These are phyloP conservation scores for Papilio machaon DNA, from an alignment of 1,140 invertebrate species.

Conservation along the genomic window DNA sequence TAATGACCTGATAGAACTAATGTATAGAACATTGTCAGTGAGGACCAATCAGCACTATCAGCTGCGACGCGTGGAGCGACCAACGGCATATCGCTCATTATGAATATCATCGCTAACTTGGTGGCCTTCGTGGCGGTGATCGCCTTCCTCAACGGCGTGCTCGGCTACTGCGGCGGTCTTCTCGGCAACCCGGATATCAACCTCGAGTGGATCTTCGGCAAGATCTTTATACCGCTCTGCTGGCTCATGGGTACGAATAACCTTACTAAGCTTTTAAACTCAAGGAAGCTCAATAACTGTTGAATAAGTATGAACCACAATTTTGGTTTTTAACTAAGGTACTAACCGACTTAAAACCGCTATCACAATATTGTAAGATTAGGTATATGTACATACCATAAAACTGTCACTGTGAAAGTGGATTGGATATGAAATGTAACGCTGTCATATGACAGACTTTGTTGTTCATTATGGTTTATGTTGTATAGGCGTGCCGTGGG, in stretches of 20 bases:
- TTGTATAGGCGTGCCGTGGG: conserved; percentile 87
- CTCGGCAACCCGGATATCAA: conserved; percentile 84
- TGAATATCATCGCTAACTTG: conserved; percentile 95
- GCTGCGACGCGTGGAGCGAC: conserved; percentile 94
- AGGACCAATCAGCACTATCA: conserved; percentile 92
- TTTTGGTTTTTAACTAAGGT: not conserved
- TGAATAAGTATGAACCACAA: not conserved
- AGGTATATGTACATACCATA: too few species aligned
- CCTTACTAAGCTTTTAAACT: not conserved
- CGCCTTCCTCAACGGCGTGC: conserved; percentile 90
- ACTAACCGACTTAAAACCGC: too few species aligned
- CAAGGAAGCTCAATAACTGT: too few species aligned
- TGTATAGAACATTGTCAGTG: conserved; percentile 79
- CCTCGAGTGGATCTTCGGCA: conserved; percentile 90
- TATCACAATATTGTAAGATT: too few species aligned
- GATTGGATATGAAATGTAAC: not conserved
- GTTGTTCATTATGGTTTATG: not conserved
- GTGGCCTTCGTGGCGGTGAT: conserved; percentile 95
- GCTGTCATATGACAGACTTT: too few species aligned
- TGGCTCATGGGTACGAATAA: conserved; percentile 83
- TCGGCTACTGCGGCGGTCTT: conserved; percentile 90
- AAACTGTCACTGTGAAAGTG: not conserved
- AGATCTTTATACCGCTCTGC: conserved; percentile 93
- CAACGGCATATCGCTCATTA: conserved; percentile 90
- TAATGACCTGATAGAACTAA: not conserved